phyloP scores from a whole-genome alignment of 2,888 invertebrate genomes.

The Archips xylosteana region DNA sequence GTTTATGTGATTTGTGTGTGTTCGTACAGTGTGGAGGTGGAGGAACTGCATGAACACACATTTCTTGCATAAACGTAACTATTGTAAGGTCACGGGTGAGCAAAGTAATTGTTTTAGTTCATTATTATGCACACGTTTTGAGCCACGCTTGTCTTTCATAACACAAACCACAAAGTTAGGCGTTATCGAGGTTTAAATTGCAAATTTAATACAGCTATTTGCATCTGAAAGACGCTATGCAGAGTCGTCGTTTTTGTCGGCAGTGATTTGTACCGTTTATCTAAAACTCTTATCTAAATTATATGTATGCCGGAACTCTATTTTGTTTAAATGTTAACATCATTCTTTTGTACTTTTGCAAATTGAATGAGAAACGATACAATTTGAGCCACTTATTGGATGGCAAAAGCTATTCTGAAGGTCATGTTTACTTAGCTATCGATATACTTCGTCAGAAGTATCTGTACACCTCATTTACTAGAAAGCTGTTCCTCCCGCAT shows the following conservation, averaged over 20 bases:
- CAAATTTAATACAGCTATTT: constrained; percentile 84
- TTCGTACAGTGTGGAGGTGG: no score
- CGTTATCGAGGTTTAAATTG: constrained; percentile 80
- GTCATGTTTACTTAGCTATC: neutral
- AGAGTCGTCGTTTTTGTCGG: constrained; percentile 69
- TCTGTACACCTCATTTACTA: no score
- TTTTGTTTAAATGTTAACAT: constrained; percentile 51
- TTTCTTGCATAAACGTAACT: no score
- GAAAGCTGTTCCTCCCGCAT: no score
- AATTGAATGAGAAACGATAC: neutral
- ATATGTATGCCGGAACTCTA: constrained; percentile 62
- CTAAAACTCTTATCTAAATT: constrained; percentile 78
- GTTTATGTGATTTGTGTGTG: no score
- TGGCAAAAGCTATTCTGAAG: neutral
- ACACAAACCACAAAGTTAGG: constrained; percentile 54
- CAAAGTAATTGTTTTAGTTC: no score
- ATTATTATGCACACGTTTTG: neutral
- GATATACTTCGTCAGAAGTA: no score
- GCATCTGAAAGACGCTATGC: constrained; percentile 81
- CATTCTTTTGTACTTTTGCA: constrained; percentile 55
- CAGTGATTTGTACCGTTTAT: constrained; percentile 81
- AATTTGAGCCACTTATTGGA: constrained; percentile 7
- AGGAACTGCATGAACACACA: no score
- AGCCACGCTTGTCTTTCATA: constrained; percentile 40
- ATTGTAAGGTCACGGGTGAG: no score